Conservation (phyloP, 2,113 vertebrate species). For the Chunga burmeisteri region DNA sequence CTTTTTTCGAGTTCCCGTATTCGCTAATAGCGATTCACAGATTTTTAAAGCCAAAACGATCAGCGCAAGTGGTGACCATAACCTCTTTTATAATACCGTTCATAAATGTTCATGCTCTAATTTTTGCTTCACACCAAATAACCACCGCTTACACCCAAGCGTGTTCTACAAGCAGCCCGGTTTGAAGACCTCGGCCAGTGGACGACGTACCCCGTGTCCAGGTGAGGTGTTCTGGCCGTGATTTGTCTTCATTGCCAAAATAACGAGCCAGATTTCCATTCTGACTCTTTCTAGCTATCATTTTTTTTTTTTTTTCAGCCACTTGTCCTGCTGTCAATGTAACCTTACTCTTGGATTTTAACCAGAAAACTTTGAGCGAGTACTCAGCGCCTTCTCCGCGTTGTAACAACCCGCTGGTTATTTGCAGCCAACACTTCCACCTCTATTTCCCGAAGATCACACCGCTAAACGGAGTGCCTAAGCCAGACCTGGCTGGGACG, state of each 20-base stretch:
- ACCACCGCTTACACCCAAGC: not conserved
- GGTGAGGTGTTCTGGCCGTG: not conserved
- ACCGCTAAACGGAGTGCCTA: accelerated
- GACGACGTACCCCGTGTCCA: not conserved
- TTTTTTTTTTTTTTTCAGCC: not conserved
- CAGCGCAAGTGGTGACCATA: not conserved
- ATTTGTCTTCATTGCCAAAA: not conserved
- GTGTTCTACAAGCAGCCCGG: not conserved
- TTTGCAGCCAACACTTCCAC: not conserved
- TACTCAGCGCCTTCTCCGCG: not conserved
- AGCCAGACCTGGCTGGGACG: not conserved
- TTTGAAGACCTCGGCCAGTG: not conserved
- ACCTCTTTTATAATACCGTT: not conserved
- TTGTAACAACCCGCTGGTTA: not conserved
- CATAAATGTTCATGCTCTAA: not conserved
- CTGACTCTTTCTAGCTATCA: not conserved
- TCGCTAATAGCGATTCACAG: not conserved
- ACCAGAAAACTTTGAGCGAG: not conserved
- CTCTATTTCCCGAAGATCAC: not conserved
- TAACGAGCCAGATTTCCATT: not conserved
- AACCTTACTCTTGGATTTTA: not conserved
- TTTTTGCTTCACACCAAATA: not conserved
- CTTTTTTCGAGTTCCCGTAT: not conserved
- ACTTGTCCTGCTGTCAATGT: not conserved
- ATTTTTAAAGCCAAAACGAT: not conserved